These are phyloP conservation scores for Pampusana beccarii DNA, from an alignment of 2,113 vertebrate species.

Conservation along the genomic window DNA sequence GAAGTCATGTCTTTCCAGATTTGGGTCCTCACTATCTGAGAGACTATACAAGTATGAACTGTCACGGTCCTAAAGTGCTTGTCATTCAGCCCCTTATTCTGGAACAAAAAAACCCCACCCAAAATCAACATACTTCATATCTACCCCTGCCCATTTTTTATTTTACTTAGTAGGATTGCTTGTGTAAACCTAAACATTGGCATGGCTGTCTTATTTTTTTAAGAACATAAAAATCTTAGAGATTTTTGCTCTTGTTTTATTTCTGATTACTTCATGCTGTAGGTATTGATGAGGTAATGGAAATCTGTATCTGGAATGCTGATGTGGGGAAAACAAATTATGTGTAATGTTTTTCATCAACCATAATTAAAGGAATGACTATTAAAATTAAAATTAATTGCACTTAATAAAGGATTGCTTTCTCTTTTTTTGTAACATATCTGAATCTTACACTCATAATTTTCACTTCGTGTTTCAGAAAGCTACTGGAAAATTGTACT, in stretches of 20 bases:
- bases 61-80: not conserved
- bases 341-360: not conserved
- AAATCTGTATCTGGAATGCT: not conserved
- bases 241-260: not conserved
- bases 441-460: not conserved
- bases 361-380: not conserved
- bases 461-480: not conserved
- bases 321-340: not conserved
- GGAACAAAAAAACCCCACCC: not conserved
- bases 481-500: not conserved
- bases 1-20: not conserved
- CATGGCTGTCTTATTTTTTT: constrained; percentile 16
- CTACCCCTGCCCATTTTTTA: not conserved
- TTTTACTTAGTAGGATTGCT: not conserved
- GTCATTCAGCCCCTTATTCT: not conserved
- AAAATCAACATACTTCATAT: not conserved
- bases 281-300: constrained; percentile 15
- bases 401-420: not conserved
- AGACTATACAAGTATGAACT: not conserved
- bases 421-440: not conserved
- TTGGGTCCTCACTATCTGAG: not conserved
- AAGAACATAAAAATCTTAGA: not conserved
- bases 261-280: constrained; percentile 9
- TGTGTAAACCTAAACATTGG: not conserved
- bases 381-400: constrained; percentile 17